phyloP scores from a whole-genome alignment of 92 coral and sea anemone genomes.

The Paragorgia papillata region DNA sequence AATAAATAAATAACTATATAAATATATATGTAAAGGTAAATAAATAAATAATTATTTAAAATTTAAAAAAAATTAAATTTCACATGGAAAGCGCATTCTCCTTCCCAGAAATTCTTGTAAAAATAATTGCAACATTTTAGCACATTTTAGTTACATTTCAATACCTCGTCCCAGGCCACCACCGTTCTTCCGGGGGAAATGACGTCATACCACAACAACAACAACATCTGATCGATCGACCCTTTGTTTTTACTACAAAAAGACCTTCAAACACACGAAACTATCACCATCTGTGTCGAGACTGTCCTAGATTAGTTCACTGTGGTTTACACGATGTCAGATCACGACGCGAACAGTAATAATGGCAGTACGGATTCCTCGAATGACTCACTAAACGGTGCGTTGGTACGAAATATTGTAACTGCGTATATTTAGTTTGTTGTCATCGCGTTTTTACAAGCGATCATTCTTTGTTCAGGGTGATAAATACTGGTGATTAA shows the following conservation, averaged over 20 bases:
- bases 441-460: slow-evolving; percentile 26
- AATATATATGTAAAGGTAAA: no score
- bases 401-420: slow-evolving; percentile 19
- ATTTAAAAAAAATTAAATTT: no score
- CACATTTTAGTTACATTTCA: no score
- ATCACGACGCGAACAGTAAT: slow-evolving; percentile 52
- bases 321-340: slow-evolving; percentile 21
- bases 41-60: no score
- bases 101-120: no score
- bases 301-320: slow-evolving; percentile 33
- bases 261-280: no score
- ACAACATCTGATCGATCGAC: background rate
- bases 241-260: no score
- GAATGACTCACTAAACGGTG: slow-evolving; percentile 89
- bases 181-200: background rate
- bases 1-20: no score
- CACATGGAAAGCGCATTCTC: no score
- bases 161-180: slow-evolving; percentile 6
- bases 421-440: slow-evolving; percentile 16
- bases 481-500: slow-evolving; percentile 2
- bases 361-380: slow-evolving; percentile 87
- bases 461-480: background rate
- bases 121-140: no score
- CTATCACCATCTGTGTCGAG: no score
- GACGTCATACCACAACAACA: slow-evolving; percentile 44